Evolutionary conservation across 1,140 invertebrate species (phyloP).

Genomic region (Papilio dardanus): DNA sequence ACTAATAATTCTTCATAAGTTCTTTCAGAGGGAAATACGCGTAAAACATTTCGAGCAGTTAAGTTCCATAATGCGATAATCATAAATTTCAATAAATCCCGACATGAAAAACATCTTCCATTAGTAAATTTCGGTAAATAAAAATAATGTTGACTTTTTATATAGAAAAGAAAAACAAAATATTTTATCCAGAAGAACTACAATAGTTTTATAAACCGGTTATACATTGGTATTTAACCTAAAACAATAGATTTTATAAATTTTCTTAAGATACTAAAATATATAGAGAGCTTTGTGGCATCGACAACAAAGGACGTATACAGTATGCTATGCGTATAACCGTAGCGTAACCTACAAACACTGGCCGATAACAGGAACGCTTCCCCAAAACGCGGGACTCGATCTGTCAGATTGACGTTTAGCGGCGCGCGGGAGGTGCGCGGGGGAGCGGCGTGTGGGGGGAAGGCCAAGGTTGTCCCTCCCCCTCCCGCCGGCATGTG

Average conservation of each 20-base stretch:
- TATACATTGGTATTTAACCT: neutral
- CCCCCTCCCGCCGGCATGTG: slow-evolving; percentile 8
- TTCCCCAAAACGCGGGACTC: slow-evolving; percentile 25
- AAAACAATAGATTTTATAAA: too few species aligned
- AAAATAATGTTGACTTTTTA: neutral
- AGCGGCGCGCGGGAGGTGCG: neutral
- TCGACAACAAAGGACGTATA: too few species aligned
- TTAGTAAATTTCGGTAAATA: neutral
- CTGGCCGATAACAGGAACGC: neutral
- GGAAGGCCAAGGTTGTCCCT: slow-evolving; percentile 65
- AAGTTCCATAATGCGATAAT: neutral
- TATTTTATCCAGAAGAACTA: neutral
- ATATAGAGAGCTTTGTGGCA: too few species aligned
- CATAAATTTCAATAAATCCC: neutral
- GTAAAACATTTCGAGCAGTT: neutral
- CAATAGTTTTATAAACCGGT: too few species aligned
- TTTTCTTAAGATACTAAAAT: too few species aligned
- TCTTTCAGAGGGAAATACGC: neutral
- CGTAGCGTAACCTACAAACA: slow-evolving; percentile 14
- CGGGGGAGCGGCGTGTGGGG: slow-evolving; percentile 29
- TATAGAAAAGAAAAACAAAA: neutral
- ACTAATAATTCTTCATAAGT: neutral
- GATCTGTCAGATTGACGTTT: slow-evolving; percentile 32
- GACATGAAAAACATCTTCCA: neutral
- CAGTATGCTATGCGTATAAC: neutral